Base-by-base conservation (phyloP, 2,797 vertebrate species). In the Novumbra hubbsi region DNA sequence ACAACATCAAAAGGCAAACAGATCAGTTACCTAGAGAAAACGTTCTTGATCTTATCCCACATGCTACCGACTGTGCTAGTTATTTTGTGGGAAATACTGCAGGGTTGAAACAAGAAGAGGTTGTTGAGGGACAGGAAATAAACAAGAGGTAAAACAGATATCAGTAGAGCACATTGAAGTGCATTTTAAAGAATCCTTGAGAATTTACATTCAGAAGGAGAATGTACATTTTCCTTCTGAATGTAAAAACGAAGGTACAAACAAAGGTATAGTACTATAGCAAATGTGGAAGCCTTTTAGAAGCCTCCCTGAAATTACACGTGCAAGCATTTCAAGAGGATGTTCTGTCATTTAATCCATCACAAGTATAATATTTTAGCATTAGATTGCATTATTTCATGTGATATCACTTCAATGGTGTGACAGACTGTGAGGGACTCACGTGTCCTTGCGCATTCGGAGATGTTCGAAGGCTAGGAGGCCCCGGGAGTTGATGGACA, bases 61-160 rank as follows among this genome's bases (percentile, higher is more conserved):
- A 94, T 90, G 94, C 92, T 94, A 94, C 92, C 91, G 85, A 95
- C 89, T 85, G 93, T 91, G 90, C 90, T 88, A 93, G 91, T 94
- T 93, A 95, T 90, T 94, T 94, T 94, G 91, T 94, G 92, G 87
- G 91, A 93, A 91, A 94, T 90, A 91, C 94, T 95, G 91, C 83
- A 79, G 84, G 84, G 81, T 79, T 79, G 63, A 79, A 65, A 81
- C 70, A 78, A 68, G 24, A 82, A 75, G 82, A 81, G 84, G 73
- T 63, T 80, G 73, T 75, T 76, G 74, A 84, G 73, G 83, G 50
- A 64, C 90, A 84, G 88, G 84, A 86, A 86, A 88, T 90, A 84
- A 50, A 72, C 49, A 68, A 16, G 70, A 45, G 66, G 63, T 30
- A 27, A 63, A 21, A 48, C 72, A 68, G 27, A 60, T 17, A 52